Conservation (phyloP, 92 coral and sea anemone genomes). For the Epizoanthus rinbou region DNA sequence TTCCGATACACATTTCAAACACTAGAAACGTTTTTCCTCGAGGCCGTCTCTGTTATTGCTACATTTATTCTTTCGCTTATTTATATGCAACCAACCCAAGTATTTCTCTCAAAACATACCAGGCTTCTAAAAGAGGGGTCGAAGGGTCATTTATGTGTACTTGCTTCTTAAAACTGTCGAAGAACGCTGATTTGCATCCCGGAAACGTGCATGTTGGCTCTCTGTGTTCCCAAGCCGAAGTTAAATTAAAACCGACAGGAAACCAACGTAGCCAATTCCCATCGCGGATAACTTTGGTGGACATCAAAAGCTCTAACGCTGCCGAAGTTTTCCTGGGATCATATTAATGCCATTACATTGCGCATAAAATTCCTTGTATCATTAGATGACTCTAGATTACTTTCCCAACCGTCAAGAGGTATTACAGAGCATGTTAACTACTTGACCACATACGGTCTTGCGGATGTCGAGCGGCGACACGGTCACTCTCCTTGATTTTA, state of each 20-base stretch:
- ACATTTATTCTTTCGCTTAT: neutral
- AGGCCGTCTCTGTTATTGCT: neutral
- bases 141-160: slow-evolving; percentile 87
- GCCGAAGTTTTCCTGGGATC: slow-evolving; percentile 53
- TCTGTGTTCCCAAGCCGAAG: slow-evolving; percentile 22
- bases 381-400: neutral
- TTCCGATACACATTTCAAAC: slow-evolving; percentile 43
- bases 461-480: slow-evolving; percentile 9
- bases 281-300: slow-evolving; percentile 21
- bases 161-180: slow-evolving; percentile 55
- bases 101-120: slow-evolving; percentile 66
- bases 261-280: slow-evolving; percentile 43
- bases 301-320: slow-evolving; percentile 41
- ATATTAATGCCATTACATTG: slow-evolving; percentile 14
- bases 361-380: slow-evolving; percentile 29
- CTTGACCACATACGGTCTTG: slow-evolving; percentile 28
- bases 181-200: slow-evolving; percentile 77
- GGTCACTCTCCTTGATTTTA: neutral
- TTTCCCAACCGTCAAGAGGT: slow-evolving; percentile 24
- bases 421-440: neutral
- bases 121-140: slow-evolving; percentile 71
- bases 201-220: slow-evolving; percentile 69
- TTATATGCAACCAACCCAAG: slow-evolving; percentile 50
- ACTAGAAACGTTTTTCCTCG: slow-evolving; percentile 16
- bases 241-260: slow-evolving; percentile 61